Percentiles rank a stretch among this genome's conserved stretches.
These are phyloP conservation scores for Autographa gamma DNA, from an alignment of 2,888 invertebrate genomes.

Conservation along the genomic window DNA sequence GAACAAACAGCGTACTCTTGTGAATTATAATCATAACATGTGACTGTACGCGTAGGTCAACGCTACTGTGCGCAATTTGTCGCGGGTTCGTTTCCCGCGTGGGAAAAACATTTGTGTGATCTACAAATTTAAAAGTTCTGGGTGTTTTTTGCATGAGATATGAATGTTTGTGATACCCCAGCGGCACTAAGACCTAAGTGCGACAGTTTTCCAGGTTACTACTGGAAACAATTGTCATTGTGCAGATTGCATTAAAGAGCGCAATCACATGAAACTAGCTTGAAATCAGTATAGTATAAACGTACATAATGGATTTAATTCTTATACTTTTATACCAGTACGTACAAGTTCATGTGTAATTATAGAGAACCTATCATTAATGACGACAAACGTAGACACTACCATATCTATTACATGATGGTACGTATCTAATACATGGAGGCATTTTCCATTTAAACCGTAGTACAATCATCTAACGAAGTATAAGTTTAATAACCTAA, in stretches of 20 bases:
- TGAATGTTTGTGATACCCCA: no score
- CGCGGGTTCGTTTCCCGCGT: no score
- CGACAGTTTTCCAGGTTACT: not conserved
- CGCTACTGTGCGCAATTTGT: no score
- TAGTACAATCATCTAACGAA: not conserved
- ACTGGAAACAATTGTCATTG: not conserved
- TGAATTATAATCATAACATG: no score
- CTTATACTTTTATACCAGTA: constrained; percentile 9
- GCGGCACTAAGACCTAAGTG: no score
- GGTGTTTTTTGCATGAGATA: no score
- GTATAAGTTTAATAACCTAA: not conserved
- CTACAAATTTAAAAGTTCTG: no score
- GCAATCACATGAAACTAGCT: not conserved
- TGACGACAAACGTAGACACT: not conserved
- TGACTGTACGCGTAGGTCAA: no score
- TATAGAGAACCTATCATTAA: constrained; percentile 18
- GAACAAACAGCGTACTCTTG: no score
- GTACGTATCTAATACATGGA: not conserved
- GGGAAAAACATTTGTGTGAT: no score
- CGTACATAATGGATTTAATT: constrained; percentile 6
- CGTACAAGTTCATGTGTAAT: constrained; percentile 25
- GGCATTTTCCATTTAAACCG: not conserved
- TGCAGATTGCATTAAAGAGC: not conserved
- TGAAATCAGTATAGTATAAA: not conserved
- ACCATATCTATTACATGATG: not conserved